phyloP scores from a whole-genome alignment of 2,888 invertebrate species.

The Chironomus riparius region DNA sequence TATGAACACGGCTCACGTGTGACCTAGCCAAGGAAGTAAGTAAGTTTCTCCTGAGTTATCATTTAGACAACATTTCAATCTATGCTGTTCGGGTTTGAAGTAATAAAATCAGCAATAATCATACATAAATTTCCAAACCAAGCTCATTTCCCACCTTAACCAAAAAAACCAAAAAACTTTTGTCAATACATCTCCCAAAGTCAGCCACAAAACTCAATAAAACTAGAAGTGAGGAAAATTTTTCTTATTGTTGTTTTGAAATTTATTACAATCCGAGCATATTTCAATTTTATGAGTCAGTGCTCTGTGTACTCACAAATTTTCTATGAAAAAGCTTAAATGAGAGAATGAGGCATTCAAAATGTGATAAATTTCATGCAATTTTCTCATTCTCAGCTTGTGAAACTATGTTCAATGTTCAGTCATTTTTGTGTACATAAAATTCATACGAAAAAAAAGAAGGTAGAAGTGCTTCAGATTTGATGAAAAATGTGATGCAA shows the following conservation, averaged over 20 bases:
- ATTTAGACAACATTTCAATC: too few relatives aligned
- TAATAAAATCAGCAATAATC: too few relatives aligned
- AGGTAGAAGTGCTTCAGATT: background rate
- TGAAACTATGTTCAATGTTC: background rate
- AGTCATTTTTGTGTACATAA: background rate
- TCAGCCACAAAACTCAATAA: background rate
- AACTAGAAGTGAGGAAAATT: background rate
- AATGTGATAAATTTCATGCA: constrained; percentile 10
- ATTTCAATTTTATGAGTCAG: background rate
- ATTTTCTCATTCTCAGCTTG: background rate
- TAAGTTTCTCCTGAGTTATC: too few relatives aligned
- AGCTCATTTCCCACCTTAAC: too few relatives aligned
- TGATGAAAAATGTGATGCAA: background rate
- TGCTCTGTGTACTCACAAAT: background rate
- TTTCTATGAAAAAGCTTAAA: background rate
- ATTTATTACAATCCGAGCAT: background rate
- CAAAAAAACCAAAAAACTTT: background rate
- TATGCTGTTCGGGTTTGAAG: too few relatives aligned
- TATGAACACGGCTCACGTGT: too few relatives aligned
- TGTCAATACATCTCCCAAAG: background rate
- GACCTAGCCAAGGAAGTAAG: too few relatives aligned
- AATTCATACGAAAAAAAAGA: background rate
- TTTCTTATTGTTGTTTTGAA: background rate
- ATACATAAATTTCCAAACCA: too few relatives aligned
- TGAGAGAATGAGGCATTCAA: background rate